Conservation (phyloP, 1,140 invertebrate species). For the Drosophila ohnishii region DNA sequence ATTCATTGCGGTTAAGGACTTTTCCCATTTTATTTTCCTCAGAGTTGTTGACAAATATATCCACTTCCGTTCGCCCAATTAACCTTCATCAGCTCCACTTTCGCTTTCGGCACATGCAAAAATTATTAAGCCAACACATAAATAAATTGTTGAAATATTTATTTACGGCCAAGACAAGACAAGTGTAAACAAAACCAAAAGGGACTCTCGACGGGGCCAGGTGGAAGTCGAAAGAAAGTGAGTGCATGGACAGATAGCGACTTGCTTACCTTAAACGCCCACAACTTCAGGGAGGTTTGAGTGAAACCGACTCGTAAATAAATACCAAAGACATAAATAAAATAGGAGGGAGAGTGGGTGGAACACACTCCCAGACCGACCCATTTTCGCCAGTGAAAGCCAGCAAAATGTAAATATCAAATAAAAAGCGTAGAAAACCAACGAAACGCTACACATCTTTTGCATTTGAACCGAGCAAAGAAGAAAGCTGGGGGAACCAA, state of each 20-base stretch:
- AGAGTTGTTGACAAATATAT: slow-evolving; percentile 1
- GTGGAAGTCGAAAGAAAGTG: slow-evolving; percentile 13
- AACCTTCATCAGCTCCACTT: slow-evolving; percentile 18
- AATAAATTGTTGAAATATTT: slow-evolving; percentile 52
- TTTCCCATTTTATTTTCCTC: slow-evolving; percentile 8
- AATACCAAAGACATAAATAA: slow-evolving; percentile 49
- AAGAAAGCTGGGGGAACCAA: not conserved
- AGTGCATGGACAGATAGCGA: slow-evolving; percentile 30
- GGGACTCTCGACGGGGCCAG: slow-evolving; percentile 2
- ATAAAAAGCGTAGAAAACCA: slow-evolving; percentile 32
- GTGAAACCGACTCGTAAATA: slow-evolving; percentile 45
- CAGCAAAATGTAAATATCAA: slow-evolving; percentile 44
- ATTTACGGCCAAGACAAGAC: slow-evolving; percentile 29
- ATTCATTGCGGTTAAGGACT: slow-evolving; percentile 1
- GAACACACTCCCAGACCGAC: slow-evolving; percentile 27
- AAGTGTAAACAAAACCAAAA: slow-evolving; percentile 31
- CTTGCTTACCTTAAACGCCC: slow-evolving; percentile 22
- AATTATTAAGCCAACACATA: slow-evolving; percentile 37
- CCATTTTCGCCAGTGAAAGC: slow-evolving; percentile 41
- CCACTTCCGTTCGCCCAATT: slow-evolving; percentile 19
- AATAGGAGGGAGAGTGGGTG: slow-evolving; percentile 15
- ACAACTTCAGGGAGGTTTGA: slow-evolving; percentile 1
- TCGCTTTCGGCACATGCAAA: slow-evolving; percentile 30
- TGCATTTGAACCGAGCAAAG: slow-evolving; percentile 19
- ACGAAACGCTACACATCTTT: slow-evolving; percentile 18